Evolutionary conservation across 2,797 vertebrate species (phyloP), one percentile per base, ranked within the genome.

Genomic region (Accipiter superciliosus): DNA sequence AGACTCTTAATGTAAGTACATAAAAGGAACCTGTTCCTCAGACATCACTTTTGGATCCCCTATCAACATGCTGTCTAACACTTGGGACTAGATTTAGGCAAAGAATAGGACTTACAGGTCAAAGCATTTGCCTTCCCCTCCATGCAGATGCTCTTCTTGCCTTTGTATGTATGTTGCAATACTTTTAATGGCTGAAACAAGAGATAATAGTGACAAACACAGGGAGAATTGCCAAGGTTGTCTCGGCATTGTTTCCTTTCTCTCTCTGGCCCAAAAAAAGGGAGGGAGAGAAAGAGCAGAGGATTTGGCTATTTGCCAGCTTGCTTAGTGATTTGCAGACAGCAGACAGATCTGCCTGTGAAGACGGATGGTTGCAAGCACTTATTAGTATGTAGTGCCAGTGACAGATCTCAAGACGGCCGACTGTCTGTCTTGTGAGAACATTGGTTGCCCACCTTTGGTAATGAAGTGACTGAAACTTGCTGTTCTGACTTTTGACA

Each of bases 1-100:
- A 15, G 26, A 2, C 15, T 45, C 12, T 13, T 37, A 29, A 2
- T 40, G 11, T 15, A 37, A 13, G 10, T 9, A 4, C 3, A 0
- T 2, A 14, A 35, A 55, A 20, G 3, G 42, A 19, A 2, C 5
- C 40, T 67, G 39, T 17, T 69, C 9, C 15, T 40, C 44, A 26
- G 1, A 6, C 9, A 15, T 25, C 6, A 5, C 11, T 33, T 72
- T 20, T n/a, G 58, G 55, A 8, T 63, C 16, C 18, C 52, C 49
- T 50, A 2, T 15, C 22, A 44, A 2, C 1, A 0, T 6, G 5
- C 6, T 87, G 4, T 17, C 31, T 31, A 35, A 15, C 2, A 1
- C 14, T 2, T 67, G n/a, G 33, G 17, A 62, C 26, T 42, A 2
- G 16, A 5, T 62, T 57, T 67, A 59, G 80, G 66, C 37, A 18